Base-by-base conservation (phyloP, 2,113 vertebrate species). In the Oriolus oriolus region DNA sequence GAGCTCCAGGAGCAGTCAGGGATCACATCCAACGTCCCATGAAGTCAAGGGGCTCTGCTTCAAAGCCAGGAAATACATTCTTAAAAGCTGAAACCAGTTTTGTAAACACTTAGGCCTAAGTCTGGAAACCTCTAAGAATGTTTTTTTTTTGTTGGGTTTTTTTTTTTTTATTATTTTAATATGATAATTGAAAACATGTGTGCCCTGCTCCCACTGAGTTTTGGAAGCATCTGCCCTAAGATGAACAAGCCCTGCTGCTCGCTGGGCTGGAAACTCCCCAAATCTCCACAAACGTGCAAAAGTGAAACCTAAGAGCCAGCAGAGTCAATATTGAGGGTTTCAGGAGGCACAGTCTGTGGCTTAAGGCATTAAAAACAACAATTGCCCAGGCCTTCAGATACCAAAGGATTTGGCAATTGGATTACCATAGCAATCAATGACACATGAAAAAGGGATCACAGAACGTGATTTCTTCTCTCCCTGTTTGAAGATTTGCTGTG, bases 21-120 rank as follows among this genome's bases (percentile, higher is more conserved):
- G 81, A 79, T 60, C 74, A 53, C 50, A 47, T 90, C 91, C 93
- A 93, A 63, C 77, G 23, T 80, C 66, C 87, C 59, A 64, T 78
- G 71, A 59, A 96, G 63, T 63, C 66, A 82, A 95, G 61, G 81
- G 93, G 89, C 83, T 90, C 73, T 1, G 52, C 79, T 96, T 94
- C 87, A 92, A 93, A 95, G 93, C 87, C 91, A 96, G 94, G 93
- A 96, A 97, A 91, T 87, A 83, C 90, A 93, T 96, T 91, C 88
- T 96, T 95, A 95, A 93, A 91, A 95, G 90, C 87, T 94, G 84
- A 93, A 96, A 60, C 53, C 42, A 30, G 66, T 96, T 97, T 96
- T 94, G 84, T 94, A 96, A 96, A 96, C 94, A 96, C 74, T 96
- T 64, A 23, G 50, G 24, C 71, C 91, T 80, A 77, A 83, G 77